A percentile compares a stretch with the other conserved stretches of the same genome.
phyloP scores from a whole-genome alignment of 1,140 invertebrate species.

The Aradophagus sp. region DNA sequence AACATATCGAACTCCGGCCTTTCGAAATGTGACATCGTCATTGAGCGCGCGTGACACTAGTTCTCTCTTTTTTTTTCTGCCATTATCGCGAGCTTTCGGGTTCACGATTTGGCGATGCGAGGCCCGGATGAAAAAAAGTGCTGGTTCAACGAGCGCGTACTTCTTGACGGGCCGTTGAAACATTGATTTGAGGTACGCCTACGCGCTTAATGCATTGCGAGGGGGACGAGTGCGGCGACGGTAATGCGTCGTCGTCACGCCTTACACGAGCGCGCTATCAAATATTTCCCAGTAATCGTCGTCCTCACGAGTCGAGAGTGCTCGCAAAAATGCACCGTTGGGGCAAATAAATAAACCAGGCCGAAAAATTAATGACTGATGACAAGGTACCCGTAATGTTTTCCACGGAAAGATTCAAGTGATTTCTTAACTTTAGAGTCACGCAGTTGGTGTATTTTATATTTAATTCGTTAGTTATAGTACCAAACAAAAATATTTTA shows the following conservation, averaged over 20 bases:
- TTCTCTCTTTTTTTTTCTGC: conserved; percentile 8
- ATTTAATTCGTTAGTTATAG: too few species aligned
- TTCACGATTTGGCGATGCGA: too few species aligned
- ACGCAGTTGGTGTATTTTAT: too few species aligned
- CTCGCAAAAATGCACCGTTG: conserved; percentile 39
- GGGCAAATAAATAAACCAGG: conserved; percentile 42
- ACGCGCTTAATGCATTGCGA: conserved; percentile 48
- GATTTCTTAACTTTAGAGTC: too few species aligned
- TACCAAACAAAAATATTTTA: too few species aligned
- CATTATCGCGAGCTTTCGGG: conserved; percentile 15
- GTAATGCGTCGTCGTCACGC: conserved; percentile 53
- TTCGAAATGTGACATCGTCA: too few species aligned
- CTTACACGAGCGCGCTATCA: conserved; percentile 55
- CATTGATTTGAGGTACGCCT: conserved; percentile 62
- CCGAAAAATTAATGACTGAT: conserved; percentile 49
- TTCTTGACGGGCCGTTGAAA: conserved; percentile 56
- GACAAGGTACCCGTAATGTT: conserved; percentile 25
- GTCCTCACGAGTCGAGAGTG: conserved; percentile 42
- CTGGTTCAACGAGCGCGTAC: conserved; percentile 38
- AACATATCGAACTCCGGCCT: too few species aligned
- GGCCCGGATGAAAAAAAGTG: too few species aligned
- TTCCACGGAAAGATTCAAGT: too few species aligned
- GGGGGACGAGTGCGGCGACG: conserved; percentile 48
- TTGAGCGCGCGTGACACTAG: too few species aligned
- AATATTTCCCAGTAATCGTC: conserved; percentile 61